Conservation (phyloP, 2,888 invertebrate genomes). For the Mythimna loreyi region DNA sequence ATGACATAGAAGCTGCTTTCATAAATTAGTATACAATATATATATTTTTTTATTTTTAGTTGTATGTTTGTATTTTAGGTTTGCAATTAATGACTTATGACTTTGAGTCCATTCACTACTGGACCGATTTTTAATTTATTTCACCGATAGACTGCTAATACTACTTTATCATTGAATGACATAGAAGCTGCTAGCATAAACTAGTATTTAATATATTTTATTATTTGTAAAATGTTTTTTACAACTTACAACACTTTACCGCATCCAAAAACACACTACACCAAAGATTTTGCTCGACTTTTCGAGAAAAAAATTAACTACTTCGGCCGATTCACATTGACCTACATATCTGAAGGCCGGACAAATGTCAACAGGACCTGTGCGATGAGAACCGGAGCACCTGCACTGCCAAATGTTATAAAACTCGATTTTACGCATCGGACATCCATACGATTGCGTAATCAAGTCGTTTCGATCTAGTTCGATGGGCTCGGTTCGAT, state of each 20-base stretch:
- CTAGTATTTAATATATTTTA: too few species aligned
- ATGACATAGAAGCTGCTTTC: too few species aligned
- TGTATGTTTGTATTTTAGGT: too few species aligned
- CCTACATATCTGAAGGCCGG: conserved; percentile 82
- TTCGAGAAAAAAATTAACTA: conserved; percentile 28
- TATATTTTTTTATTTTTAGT: too few species aligned
- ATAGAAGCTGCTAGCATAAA: too few species aligned
- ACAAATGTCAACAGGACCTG: conserved; percentile 87
- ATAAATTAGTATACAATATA: too few species aligned
- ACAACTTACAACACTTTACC: neutral
- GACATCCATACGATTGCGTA: conserved; percentile 46
- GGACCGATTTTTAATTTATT: too few species aligned
- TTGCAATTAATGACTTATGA: too few species aligned
- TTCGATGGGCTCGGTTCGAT: conserved; percentile 6
- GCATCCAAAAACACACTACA: conserved; percentile 34
- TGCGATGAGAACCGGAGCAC: conserved; percentile 83
- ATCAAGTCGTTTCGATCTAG: conserved; percentile 44
- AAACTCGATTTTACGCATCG: conserved; percentile 60
- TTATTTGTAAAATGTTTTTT: too few species aligned
- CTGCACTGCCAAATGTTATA: conserved; percentile 69
- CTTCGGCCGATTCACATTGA: conserved; percentile 75
- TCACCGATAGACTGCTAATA: too few species aligned
- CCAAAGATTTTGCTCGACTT: conserved; percentile 47
- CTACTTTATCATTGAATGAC: too few species aligned
- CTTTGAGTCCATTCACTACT: too few species aligned